Evolutionary conservation across 2,113 vertebrate genomes (phyloP).

Genomic region (Gnathonemus longibarbis): DNA sequence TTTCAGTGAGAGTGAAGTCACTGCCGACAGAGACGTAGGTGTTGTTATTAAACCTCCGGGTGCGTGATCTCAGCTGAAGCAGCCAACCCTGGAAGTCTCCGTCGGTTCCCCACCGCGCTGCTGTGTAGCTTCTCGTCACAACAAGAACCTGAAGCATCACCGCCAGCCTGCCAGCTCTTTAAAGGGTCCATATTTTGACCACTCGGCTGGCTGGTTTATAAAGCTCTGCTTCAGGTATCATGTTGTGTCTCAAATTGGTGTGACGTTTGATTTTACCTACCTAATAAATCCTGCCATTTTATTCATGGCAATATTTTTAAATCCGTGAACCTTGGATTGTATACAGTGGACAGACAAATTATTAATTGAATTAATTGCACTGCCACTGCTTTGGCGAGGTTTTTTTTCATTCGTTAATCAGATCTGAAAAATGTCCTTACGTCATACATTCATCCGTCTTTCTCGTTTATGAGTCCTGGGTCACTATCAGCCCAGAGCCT

Average conservation of each 20-base stretch:
- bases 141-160: background rate
- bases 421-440: background rate
- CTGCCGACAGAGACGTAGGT: constrained; percentile 30
- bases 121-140: background rate
- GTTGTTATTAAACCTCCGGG: constrained; percentile 19
- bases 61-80: constrained; percentile 30
- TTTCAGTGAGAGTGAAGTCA: constrained; percentile 41
- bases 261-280: background rate
- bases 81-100: constrained; percentile 5
- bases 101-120: background rate
- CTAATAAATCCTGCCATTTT: background rate
- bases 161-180: background rate
- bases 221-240: background rate
- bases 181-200: background rate
- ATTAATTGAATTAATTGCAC: background rate
- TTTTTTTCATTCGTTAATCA: background rate
- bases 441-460: background rate
- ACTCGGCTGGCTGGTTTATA: background rate
- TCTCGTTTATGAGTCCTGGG: background rate
- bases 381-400: background rate
- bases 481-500: background rate
- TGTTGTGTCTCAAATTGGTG: background rate
- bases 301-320: background rate
- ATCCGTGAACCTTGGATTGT: background rate
- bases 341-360: background rate